These are phyloP conservation scores for Agrotis ipsilon DNA, from an alignment of 2,888 invertebrate genomes.

Conservation along the genomic window DNA sequence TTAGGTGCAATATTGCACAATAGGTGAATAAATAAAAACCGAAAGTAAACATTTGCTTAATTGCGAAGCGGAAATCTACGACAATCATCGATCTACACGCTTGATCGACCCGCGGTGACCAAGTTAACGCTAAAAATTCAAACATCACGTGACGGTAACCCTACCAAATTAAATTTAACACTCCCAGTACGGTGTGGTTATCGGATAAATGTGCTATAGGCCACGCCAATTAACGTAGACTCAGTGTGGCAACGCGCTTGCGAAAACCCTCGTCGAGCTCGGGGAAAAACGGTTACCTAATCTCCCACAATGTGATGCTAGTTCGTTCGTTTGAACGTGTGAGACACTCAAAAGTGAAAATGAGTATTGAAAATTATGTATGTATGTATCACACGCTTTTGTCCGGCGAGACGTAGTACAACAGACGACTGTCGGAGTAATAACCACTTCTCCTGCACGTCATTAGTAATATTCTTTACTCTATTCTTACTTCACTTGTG, in stretches of 20 bases:
- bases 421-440: background rate
- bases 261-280: constrained; percentile 79
- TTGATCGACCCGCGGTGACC: constrained; percentile 66
- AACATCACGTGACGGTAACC: constrained; percentile 72
- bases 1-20: constrained; percentile 33
- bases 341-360: constrained; percentile 63
- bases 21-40: constrained; percentile 47
- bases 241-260: constrained; percentile 84
- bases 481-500: constrained; percentile 1
- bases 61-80: constrained; percentile 71
- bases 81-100: constrained; percentile 73
- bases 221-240: constrained; percentile 76
- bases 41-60: constrained; percentile 65
- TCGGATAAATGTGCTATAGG: constrained; percentile 70
- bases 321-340: constrained; percentile 57
- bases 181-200: constrained; percentile 55
- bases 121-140: constrained; percentile 54
- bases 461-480: constrained; percentile 11
- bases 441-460: constrained; percentile 12
- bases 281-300: constrained; percentile 85
- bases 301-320: constrained; percentile 76
- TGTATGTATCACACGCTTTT: constrained; percentile 61
- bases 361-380: constrained; percentile 57
- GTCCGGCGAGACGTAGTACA: constrained; percentile 23
- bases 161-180: constrained; percentile 70